Evolutionary conservation across 2,797 vertebrate genomes (phyloP), one percentile per base, ranked within the genome.

Genomic region (Protonibea diacanthus): DNA sequence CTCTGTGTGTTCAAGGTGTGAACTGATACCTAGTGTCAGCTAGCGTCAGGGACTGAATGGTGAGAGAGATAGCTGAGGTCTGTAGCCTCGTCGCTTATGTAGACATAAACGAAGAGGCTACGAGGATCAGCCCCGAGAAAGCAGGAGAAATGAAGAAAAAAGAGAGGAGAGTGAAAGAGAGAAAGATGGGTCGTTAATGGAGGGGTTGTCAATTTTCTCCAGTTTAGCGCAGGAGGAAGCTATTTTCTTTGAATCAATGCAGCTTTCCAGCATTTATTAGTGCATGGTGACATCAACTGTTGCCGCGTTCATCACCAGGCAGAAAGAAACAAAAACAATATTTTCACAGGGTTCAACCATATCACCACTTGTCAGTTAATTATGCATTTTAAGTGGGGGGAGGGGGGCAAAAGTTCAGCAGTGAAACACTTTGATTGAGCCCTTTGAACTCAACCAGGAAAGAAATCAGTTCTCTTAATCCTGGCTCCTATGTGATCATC

Each of bases 21-120:
- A 98, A 97, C 96, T 96, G 96, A 97, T 96, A 95, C 93, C 94
- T 94, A 90, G 93, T 97, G 96, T 96, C 96, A 97, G 95, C 91
- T 93, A 91, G 95, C 90, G 95, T 95, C 93, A 94, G 95, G 92
- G 92, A 90, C 85, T 88, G 91, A 92, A 91, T 87, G 92, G 91
- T 83, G 79, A 81, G 80, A 45, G 64, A 71, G 68, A 85, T 79
- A 78, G 80, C 76, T 29, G 79, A 72, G 78, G 86, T 81, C 78
- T 82, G 33, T 38, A 38, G 33, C 33, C 33, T 9, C 33, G 9
- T 8, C 33, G 33, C 33, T 33, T 38, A 38, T 38, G 33, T 38
- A 38, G 33, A 66, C 82, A 74, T 85, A 85, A 88, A 82, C 55
- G 13, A 71, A 76, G 56, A 76, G 70, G 71, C 81, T 72, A 64